phyloP scores from a whole-genome alignment of 2,113 vertebrate genomes.

The Prietella phreatophila region DNA sequence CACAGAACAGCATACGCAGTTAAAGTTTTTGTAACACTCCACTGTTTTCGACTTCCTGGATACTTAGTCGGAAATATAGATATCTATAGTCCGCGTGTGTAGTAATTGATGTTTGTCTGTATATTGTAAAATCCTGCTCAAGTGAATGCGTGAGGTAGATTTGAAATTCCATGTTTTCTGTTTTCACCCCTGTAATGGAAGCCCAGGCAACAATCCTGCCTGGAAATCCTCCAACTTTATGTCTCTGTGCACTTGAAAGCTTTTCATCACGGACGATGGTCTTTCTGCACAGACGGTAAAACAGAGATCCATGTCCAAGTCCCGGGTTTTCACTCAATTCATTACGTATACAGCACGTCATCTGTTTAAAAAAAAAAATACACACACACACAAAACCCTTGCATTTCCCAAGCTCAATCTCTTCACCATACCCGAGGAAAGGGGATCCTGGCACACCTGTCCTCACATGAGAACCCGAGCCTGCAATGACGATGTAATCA shows the following conservation, averaged over 20 bases:
- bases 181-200: background rate
- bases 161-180: background rate
- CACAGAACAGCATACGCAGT: too few relatives aligned
- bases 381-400: conserved; percentile 2
- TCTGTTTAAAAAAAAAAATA: conserved; percentile 51
- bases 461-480: background rate
- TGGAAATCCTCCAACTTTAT: background rate
- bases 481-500: background rate
- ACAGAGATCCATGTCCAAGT: conserved; percentile 58
- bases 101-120: background rate
- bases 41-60: too few relatives aligned
- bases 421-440: background rate
- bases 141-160: background rate
- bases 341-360: conserved; percentile 69
- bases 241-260: background rate
- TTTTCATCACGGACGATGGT: conserved; percentile 13
- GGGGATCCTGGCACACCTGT: conserved; percentile 1
- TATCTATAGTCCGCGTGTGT: too few relatives aligned
- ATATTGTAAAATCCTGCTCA: background rate
- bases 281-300: conserved; percentile 64
- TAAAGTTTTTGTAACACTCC: too few relatives aligned
- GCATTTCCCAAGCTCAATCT: conserved; percentile 59
- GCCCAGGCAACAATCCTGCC: background rate
- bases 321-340: conserved; percentile 62
- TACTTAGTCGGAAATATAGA: too few relatives aligned